Conservation (phyloP, 1,140 invertebrate species). For the Orchesella cincta region DNA sequence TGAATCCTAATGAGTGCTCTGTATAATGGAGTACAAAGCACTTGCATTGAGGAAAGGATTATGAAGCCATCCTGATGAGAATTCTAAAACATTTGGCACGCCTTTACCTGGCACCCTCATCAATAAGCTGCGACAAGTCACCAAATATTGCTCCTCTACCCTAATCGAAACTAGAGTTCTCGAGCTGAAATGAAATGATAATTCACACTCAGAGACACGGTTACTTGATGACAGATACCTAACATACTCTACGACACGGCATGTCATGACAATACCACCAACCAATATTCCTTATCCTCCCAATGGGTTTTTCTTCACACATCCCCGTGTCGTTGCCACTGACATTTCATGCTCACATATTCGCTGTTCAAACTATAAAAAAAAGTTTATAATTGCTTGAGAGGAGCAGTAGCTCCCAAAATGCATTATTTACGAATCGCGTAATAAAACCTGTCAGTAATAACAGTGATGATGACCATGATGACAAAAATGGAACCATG, state of each 20-base stretch:
- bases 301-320: background rate
- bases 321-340: background rate
- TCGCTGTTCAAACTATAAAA: too few species aligned
- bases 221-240: background rate
- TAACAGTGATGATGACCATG: too few species aligned
- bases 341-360: background rate
- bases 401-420: background rate
- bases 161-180: background rate
- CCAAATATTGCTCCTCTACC: background rate
- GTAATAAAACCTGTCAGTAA: too few species aligned
- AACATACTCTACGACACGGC: background rate
- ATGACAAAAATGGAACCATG: too few species aligned
- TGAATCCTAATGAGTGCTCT: conserved; percentile 38
- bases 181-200: background rate
- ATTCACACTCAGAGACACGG: conserved; percentile 1
- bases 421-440: background rate
- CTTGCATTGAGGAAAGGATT: conserved; percentile 25
- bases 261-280: background rate
- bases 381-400: background rate
- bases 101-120: conserved; percentile 45
- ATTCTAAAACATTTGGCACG: conserved; percentile 44
- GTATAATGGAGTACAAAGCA: background rate
- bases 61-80: conserved; percentile 39
- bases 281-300: background rate
- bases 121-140: background rate